Evolutionary conservation across 1,140 invertebrate species (phyloP).

Genomic region (Zaprionus davidi): DNA sequence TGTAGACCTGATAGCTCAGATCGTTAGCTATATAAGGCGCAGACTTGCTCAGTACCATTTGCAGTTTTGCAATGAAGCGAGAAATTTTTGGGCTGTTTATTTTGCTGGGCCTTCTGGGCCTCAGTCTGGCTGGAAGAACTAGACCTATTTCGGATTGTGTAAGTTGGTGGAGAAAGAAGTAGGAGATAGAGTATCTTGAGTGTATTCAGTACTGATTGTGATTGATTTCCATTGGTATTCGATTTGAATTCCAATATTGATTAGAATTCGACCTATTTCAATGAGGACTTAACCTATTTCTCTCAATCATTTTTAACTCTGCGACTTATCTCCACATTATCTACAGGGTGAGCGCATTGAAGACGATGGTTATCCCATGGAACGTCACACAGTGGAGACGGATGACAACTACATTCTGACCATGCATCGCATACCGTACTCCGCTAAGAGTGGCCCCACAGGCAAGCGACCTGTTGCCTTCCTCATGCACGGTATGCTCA

Average conservation of each 20-base stretch:
- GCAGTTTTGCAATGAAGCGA: slow-evolving; percentile 29
- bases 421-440: slow-evolving; percentile 74
- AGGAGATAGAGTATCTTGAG: too few relatives aligned
- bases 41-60: neutral
- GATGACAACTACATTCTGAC: slow-evolving; percentile 71
- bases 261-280: neutral
- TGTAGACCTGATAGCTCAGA: slow-evolving; percentile 17
- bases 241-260: neutral
- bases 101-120: slow-evolving; percentile 48
- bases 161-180: slow-evolving; percentile 18
- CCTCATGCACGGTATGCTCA: slow-evolving; percentile 76
- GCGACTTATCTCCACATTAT: neutral
- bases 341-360: slow-evolving; percentile 65
- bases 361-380: slow-evolving; percentile 76
- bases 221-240: neutral
- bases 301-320: too few relatives aligned
- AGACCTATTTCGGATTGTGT: slow-evolving; percentile 73
- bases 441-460: slow-evolving; percentile 48
- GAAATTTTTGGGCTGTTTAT: slow-evolving; percentile 24
- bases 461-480: slow-evolving; percentile 64
- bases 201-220: too few relatives aligned
- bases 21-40: slow-evolving; percentile 31
- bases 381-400: slow-evolving; percentile 64
- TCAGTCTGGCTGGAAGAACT: slow-evolving; percentile 39
- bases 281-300: neutral